A percentile compares a stretch with the other conserved stretches of the same genome.
These are phyloP conservation scores for Cnemophilus loriae DNA, from an alignment of 2,113 vertebrate species.

Conservation along the genomic window DNA sequence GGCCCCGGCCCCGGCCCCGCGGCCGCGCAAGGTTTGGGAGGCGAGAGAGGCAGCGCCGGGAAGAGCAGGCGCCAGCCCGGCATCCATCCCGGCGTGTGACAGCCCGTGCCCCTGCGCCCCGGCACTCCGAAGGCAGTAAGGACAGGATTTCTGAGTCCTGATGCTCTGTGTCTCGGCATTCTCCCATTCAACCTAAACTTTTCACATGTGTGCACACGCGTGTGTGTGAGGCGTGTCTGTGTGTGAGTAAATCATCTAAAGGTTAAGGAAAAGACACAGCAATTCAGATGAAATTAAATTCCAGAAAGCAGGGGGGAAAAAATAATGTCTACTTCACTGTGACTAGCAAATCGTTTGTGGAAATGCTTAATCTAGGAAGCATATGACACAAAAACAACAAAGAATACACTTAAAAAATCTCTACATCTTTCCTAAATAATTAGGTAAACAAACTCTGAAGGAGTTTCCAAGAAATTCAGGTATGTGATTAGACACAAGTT, in stretches of 20 bases:
- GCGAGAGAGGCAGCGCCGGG: neutral
- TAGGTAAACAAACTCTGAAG: neutral
- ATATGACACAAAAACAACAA: neutral
- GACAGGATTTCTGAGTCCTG: neutral
- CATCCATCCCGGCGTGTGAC: neutral
- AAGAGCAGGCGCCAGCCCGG: neutral
- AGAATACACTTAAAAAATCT: neutral
- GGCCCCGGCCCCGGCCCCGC: neutral
- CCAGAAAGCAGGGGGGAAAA: neutral
- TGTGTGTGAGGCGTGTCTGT: neutral
- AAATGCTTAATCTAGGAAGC: neutral
- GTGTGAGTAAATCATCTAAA: neutral
- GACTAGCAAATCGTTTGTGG: neutral
- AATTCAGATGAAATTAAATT: slow-evolving; percentile 11
- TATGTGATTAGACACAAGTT: neutral
- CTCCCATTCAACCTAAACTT: neutral
- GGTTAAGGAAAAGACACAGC: neutral
- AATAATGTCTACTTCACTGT: neutral
- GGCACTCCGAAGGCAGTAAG: neutral
- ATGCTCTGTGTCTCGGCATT: neutral
- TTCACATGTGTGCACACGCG: neutral
- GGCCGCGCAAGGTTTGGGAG: neutral
- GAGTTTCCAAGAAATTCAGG: neutral
- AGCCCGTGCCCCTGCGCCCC: neutral
- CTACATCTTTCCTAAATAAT: slow-evolving; percentile 4